Conservation (phyloP, 2,113 vertebrate genomes). For the Silurus glanis region DNA sequence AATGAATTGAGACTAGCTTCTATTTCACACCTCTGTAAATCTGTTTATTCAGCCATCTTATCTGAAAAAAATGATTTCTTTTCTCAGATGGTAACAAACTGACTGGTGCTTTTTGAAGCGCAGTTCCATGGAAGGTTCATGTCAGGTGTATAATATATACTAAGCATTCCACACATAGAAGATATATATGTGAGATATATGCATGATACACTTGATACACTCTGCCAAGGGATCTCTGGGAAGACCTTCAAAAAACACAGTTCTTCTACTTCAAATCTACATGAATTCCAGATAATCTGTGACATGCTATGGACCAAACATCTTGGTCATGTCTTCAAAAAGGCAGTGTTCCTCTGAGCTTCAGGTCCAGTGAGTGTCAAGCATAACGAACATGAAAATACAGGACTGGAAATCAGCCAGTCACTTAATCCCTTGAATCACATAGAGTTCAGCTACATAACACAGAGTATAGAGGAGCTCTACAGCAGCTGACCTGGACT, state of each 20-base stretch:
- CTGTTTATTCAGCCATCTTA: background rate
- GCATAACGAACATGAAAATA: background rate
- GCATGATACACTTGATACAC: slow-evolving; percentile 43
- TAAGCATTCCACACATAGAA: slow-evolving; percentile 47
- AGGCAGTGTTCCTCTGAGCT: background rate
- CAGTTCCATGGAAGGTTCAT: slow-evolving; percentile 60
- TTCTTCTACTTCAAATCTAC: background rate
- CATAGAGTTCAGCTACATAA: slow-evolving; percentile 18
- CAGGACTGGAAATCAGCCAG: background rate
- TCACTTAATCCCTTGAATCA: slow-evolving; percentile 12
- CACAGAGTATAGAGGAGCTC: background rate
- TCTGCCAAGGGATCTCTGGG: background rate
- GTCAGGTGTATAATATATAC: slow-evolving; percentile 67
- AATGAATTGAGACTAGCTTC: background rate
- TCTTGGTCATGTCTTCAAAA: too few species aligned
- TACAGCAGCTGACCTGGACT: background rate
- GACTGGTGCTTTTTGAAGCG: slow-evolving; percentile 51
- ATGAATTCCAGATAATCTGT: background rate
- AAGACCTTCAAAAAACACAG: too few species aligned
- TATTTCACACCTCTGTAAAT: background rate
- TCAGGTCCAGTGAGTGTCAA: background rate
- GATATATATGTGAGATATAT: slow-evolving; percentile 33
- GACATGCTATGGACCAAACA: background rate
- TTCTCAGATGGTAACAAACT: slow-evolving; percentile 57
- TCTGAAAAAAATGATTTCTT: slow-evolving; percentile 27